Evolutionary conservation across 2,888 invertebrate genomes (phyloP).

Genomic region (Atrina japonica): DNA sequence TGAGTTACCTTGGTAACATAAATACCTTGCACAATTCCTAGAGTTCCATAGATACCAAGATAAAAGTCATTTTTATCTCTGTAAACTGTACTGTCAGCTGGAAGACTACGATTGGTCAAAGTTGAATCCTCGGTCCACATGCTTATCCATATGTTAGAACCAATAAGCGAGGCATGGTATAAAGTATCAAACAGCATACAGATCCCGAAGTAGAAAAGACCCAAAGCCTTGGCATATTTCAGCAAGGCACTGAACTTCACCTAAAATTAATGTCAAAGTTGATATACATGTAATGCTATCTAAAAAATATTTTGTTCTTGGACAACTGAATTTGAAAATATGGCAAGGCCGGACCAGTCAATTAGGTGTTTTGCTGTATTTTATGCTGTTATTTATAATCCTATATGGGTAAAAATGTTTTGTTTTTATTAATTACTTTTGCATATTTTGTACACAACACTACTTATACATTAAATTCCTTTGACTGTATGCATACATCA

Average conservation of each 20-base stretch:
- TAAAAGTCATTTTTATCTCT: conserved; percentile 62
- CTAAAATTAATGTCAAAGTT: conserved; percentile 58
- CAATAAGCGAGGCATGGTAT: conserved; percentile 53
- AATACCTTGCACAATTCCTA: conserved; percentile 52
- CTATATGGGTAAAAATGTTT: no score
- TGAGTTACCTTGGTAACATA: not conserved
- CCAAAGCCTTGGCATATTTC: conserved; percentile 72
- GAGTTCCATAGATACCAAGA: conserved; percentile 67
- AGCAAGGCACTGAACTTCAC: conserved; percentile 73
- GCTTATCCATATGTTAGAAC: conserved; percentile 70
- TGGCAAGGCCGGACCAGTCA: no score
- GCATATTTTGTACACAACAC: no score
- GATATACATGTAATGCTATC: not conserved
- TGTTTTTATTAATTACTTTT: no score
- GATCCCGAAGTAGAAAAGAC: conserved; percentile 56
- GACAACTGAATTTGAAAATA: no score
- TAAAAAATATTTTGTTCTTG: not conserved
- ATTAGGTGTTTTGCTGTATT: no score
- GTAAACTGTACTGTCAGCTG: conserved; percentile 59
- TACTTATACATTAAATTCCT: no score
- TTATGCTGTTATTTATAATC: no score
- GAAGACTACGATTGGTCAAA: conserved; percentile 62
- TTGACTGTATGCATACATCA: no score
- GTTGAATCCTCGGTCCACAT: conserved; percentile 69
- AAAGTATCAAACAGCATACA: conserved; percentile 61